Percentiles rank a stretch among this genome's conserved stretches.
Conservation (phyloP, 2,888 invertebrate genomes). For the Drosophila antonietae region DNA sequence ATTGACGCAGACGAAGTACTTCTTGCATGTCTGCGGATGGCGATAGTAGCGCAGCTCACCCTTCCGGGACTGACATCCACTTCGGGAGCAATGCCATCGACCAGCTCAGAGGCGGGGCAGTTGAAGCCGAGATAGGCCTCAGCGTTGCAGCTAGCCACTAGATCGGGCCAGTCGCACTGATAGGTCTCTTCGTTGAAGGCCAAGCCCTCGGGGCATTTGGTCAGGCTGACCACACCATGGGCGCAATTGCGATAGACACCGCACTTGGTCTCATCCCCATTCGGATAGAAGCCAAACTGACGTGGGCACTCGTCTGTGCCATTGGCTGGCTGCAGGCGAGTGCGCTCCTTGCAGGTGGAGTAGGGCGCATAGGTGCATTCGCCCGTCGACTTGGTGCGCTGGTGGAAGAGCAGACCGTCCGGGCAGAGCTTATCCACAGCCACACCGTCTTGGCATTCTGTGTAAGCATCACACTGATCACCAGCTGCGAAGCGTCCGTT, state of each 20-base stretch:
- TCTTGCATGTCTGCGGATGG: constrained; percentile 90
- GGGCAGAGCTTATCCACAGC: constrained; percentile 91
- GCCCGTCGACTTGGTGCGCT: constrained; percentile 85
- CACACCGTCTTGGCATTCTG: constrained; percentile 89
- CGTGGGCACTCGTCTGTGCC: constrained; percentile 91
- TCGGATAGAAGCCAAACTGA: constrained; percentile 87
- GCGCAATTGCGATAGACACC: constrained; percentile 93
- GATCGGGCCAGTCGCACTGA: constrained; percentile 95
- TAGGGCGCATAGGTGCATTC: constrained; percentile 94
- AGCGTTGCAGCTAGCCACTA: constrained; percentile 91
- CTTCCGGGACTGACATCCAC: constrained; percentile 80
- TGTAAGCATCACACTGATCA: constrained; percentile 90
- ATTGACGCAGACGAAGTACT: constrained; percentile 91
- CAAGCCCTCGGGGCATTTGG: constrained; percentile 93
- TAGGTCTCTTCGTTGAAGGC: constrained; percentile 91
- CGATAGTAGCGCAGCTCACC: constrained; percentile 84
- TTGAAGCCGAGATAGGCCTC: constrained; percentile 91
- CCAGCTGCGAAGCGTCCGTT: constrained; percentile 89
- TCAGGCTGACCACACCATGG: constrained; percentile 89
- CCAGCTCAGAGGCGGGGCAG: constrained; percentile 86
- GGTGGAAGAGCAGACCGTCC: constrained; percentile 91
- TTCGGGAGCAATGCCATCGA: constrained; percentile 75
- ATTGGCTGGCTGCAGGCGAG: constrained; percentile 86
- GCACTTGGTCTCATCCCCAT: constrained; percentile 89
- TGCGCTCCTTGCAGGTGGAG: constrained; percentile 90